Base-by-base conservation (phyloP, 53 echinoderm and acorn worm species). In the Zoroaster sp. region DNA sequence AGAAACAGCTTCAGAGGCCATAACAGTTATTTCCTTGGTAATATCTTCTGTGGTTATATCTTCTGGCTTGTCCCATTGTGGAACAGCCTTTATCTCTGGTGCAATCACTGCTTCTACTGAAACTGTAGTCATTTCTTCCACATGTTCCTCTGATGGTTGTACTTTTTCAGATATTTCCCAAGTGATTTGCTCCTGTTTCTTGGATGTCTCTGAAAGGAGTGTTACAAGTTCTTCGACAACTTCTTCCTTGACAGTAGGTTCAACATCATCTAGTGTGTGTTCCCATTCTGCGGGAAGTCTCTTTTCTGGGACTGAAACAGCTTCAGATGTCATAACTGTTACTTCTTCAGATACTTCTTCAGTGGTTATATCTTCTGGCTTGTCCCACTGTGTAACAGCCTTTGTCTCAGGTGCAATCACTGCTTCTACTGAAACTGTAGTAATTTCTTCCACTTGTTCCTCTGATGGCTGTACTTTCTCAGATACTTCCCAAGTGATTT, bases 31-130 rank as follows among this genome's bases (percentile, higher is more conserved):
- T 49, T 35, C 79, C 52, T 72, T 23, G 31, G 71, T 21, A n/a
- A 41, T 36, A 47, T 70, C 85, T 70, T 44, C 43, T 9, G 71
- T 69, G 34, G 70, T 12, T 11, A 85, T 72, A 68, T 35, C 36
- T 35, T 86, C 89, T 70, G 94, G 83, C 14, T 79, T 69, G 54
- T 81, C 75, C 80, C 90, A 87, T 35, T 83, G 44, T 46, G 83
- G 66, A 3, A 68, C 33, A 2, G 42, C 46, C 37, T 83, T 83
- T 17, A 32, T 83, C 43, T 83, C 83, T 41, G 83, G 83, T 31
- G 83, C 83, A 83, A 83, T 68, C 30, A 83, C 51, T 10, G 91
- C 91, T 35, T 78, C 87, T 41, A 75, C 86, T 32, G 86, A 63
- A 31, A 86, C 70, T 35, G 71, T 54, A 71, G 78, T 66, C 8